Evolutionary conservation across 2,888 invertebrate species (phyloP).

Genomic region (Zonitis immaculata): DNA sequence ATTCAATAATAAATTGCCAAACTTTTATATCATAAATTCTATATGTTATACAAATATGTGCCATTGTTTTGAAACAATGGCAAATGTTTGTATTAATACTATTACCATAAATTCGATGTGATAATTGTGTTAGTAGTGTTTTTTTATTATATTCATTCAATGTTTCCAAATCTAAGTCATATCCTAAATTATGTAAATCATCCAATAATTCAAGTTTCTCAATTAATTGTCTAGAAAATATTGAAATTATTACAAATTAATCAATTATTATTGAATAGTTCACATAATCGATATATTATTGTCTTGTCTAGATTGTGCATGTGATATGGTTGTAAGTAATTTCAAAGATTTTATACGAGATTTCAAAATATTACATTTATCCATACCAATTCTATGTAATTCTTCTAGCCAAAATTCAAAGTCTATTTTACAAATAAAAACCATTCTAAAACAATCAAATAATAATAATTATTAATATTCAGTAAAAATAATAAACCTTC

Average conservation of each 20-base stretch:
- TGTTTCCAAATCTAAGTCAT: conserved; percentile 29
- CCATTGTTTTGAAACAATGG: conserved; percentile 37
- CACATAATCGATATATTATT: conserved; percentile 35
- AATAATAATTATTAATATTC: background rate
- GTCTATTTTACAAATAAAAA: conserved; percentile 29
- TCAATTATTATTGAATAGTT: conserved; percentile 19
- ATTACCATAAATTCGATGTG: conserved; percentile 24
- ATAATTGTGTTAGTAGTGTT: conserved; percentile 34
- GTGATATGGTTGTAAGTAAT: conserved; percentile 37
- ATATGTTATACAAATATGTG: conserved; percentile 36
- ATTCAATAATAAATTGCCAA: conserved; percentile 35
- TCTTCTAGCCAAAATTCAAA: conserved; percentile 22
- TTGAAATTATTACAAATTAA: conserved; percentile 7
- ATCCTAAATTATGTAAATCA: conserved; percentile 36
- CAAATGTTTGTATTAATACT: too few species aligned
- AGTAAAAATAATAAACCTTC: conserved; percentile 31
- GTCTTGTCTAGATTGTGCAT: conserved; percentile 23
- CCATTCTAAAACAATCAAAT: conserved; percentile 22
- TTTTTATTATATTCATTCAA: conserved; percentile 33
- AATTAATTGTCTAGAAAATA: conserved; percentile 32
- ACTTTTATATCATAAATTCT: conserved; percentile 31
- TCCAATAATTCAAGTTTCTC: conserved; percentile 35
- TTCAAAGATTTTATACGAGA: conserved; percentile 30
- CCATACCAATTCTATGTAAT: conserved; percentile 24
- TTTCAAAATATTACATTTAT: background rate